These are phyloP conservation scores for Eutolmus rufibarbis DNA, from an alignment of 2,888 invertebrate genomes.

Conservation along the genomic window DNA sequence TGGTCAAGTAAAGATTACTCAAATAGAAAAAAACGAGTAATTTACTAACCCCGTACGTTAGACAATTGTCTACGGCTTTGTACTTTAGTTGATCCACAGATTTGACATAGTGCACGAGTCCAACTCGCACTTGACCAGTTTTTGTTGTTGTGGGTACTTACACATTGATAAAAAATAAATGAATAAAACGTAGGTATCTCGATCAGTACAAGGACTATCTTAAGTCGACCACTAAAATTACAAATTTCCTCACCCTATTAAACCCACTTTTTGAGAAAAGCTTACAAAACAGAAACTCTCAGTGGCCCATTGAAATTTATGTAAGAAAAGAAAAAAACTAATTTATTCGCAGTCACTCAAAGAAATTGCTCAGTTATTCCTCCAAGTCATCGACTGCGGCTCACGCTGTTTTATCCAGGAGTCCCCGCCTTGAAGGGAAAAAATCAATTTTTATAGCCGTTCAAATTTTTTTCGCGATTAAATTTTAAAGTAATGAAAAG, in stretches of 20 bases:
- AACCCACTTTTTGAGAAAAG: neutral
- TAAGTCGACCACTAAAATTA: neutral
- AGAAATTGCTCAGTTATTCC: slow-evolving; percentile 12
- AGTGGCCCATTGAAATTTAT: neutral
- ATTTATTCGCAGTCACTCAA: slow-evolving; percentile 7
- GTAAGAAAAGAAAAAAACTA: neutral
- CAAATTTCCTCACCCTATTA: neutral
- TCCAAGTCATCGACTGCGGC: neutral
- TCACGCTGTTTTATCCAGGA: neutral
- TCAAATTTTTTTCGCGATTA: slow-evolving; percentile 34
- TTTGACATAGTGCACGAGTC: no score
- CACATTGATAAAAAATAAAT: no score
- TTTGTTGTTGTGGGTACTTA: no score
- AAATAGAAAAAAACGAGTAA: no score
- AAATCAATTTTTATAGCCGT: slow-evolving; percentile 42
- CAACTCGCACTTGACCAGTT: no score
- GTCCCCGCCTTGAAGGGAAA: neutral
- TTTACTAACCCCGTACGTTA: no score
- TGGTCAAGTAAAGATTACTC: no score
- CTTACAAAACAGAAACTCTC: neutral
- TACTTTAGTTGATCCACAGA: no score
- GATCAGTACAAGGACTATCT: neutral
- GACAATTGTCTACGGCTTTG: no score
- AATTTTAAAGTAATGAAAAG: slow-evolving; percentile 42
- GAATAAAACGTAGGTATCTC: no score